Evolutionary conservation across 2,113 vertebrate species (phyloP).

Genomic region (Syngnathus floridae): DNA sequence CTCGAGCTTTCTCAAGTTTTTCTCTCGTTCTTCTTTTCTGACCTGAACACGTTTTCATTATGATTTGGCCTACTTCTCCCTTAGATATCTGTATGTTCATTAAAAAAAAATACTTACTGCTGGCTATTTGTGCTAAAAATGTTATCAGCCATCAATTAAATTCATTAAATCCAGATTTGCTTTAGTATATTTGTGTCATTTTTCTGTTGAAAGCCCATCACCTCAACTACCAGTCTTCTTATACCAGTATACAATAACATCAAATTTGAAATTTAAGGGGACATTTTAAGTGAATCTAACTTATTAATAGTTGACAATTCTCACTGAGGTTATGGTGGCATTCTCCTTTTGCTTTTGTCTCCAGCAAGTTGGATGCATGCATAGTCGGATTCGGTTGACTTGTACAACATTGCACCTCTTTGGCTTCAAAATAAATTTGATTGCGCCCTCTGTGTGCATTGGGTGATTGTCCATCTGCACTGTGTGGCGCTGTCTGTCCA

Average conservation of each 20-base stretch:
- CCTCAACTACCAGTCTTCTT: neutral
- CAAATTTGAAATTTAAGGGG: too few relatives aligned
- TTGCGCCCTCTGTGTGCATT: too few relatives aligned
- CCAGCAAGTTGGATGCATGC: too few relatives aligned
- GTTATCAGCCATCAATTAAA: neutral
- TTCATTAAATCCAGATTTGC: neutral
- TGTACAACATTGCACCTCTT: too few relatives aligned
- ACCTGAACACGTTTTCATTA: neutral
- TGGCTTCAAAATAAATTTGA: too few relatives aligned
- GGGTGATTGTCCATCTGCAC: too few relatives aligned
- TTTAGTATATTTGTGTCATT: neutral
- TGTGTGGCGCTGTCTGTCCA: too few relatives aligned
- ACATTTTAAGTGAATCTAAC: too few relatives aligned
- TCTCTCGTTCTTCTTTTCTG: neutral
- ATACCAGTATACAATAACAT: neutral
- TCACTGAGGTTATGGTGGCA: too few relatives aligned
- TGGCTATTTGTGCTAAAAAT: neutral
- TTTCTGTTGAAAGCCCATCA: neutral
- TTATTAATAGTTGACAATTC: too few relatives aligned
- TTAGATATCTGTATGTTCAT: neutral
- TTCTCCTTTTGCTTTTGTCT: too few relatives aligned
- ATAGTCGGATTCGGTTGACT: too few relatives aligned
- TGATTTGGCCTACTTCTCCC: neutral
- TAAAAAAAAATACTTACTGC: neutral
- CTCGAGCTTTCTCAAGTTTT: slow-evolving; percentile 16